Conservation (phyloP, 2,797 vertebrate species). For the Odontamblyopus rebecca region DNA sequence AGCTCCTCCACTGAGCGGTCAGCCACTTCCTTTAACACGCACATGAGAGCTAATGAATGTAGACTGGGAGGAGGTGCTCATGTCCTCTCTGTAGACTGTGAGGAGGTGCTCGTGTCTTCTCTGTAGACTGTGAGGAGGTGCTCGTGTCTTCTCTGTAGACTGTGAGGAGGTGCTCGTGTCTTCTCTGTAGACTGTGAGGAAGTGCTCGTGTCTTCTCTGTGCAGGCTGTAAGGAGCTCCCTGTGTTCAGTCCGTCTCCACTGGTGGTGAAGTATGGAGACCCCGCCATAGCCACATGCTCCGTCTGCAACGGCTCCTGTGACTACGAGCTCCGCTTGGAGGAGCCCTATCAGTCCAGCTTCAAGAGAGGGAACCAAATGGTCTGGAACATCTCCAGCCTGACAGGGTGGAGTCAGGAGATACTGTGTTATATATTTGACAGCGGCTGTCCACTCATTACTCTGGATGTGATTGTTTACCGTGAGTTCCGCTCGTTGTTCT, state of each 20-base stretch:
- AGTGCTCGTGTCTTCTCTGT: background rate
- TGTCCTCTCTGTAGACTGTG: too few relatives aligned
- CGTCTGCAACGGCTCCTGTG: background rate
- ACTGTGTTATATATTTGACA: background rate
- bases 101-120: too few relatives aligned
- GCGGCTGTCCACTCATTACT: rapidly evolving
- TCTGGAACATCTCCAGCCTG: slow-evolving; percentile 23
- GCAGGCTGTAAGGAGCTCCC: slow-evolving; percentile 18
- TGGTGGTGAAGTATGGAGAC: slow-evolving; percentile 42
- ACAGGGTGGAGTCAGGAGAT: background rate
- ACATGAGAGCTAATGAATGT: too few relatives aligned
- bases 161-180: too few relatives aligned
- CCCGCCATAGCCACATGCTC: slow-evolving; percentile 25
- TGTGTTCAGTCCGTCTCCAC: slow-evolving; percentile 22
- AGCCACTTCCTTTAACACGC: too few relatives aligned
- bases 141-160: too few relatives aligned
- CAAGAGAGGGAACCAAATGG: rapidly evolving
- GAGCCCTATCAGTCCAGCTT: rapidly evolving
- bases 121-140: too few relatives aligned
- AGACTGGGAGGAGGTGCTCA: too few relatives aligned
- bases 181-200: background rate
- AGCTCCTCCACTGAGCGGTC: too few relatives aligned
- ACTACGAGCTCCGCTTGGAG: background rate
- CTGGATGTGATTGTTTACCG: slow-evolving; percentile 40
- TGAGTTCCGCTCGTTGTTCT: slow-evolving; percentile 27